phyloP scores from a whole-genome alignment of 2,113 vertebrate species.

The Daubentonia madagascariensis region DNA sequence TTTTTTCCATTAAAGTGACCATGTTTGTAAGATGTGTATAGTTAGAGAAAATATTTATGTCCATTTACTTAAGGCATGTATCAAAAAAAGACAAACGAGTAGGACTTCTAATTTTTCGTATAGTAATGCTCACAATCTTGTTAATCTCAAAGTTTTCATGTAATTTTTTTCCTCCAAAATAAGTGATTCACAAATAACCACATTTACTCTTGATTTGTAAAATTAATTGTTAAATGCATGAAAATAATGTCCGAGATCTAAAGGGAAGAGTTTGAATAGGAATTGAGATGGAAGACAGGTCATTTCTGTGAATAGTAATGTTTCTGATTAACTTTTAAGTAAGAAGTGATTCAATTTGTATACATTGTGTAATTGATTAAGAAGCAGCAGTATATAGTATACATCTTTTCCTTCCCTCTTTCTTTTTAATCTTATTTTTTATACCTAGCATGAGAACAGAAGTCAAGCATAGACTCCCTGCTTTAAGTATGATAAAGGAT shows the following conservation, averaged over 20 bases:
- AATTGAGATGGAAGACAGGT: background rate
- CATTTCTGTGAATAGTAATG: background rate
- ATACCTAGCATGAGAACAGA: conserved; percentile 8
- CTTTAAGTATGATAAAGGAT: conserved; percentile 33
- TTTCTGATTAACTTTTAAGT: background rate
- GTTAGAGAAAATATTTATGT: background rate
- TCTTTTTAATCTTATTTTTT: background rate
- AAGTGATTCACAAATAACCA: conserved; percentile 1
- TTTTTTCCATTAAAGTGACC: background rate
- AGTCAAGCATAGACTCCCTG: conserved; percentile 12
- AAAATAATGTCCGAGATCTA: conserved; percentile 30
- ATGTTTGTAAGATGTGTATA: background rate
- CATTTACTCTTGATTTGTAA: background rate
- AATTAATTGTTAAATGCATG: background rate
- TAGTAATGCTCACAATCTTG: background rate
- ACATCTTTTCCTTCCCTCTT: background rate
- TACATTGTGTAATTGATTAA: background rate
- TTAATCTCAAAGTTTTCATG: background rate
- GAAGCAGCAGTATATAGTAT: background rate
- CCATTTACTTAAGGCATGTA: background rate
- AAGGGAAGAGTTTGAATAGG: background rate
- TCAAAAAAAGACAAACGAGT: background rate
- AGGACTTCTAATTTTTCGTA: background rate
- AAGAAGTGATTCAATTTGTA: background rate
- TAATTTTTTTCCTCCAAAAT: background rate